Base-by-base conservation (phyloP, 2,113 vertebrate species). In the Lampris incognitus region DNA sequence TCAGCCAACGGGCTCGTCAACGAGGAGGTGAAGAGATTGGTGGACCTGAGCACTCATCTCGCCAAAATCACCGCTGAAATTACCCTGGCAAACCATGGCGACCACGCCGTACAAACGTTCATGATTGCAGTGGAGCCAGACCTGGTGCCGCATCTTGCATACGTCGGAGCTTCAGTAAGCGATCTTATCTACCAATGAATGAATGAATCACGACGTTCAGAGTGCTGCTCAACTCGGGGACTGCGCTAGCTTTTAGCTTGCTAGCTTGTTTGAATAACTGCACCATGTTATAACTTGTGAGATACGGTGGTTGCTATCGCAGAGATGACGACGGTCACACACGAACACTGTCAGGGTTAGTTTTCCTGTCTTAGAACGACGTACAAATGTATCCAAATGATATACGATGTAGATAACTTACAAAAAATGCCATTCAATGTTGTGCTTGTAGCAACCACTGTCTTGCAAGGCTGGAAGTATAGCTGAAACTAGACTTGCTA, bases 31-130 rank as follows among this genome's bases (percentile, higher is more conserved):
- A 95, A 95, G 88, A 95, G 97, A 74, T 95, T 95, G 0, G 92
- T 99, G 87, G 97, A 99, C 68, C 91, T 99, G 74, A 93, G 96
- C 89, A 95, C 96, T 36, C 98, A 99, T 87, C 89, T 99, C 68
- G 98, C 97, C 49, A 99, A 98, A 80, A 95, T 97, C 72, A 97
- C 96, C 49, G 88, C 95, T 9, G 97, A 98, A 81, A 91, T 98
- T 40, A 94, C 91, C 44, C 83, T 99, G 63, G 91, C 90, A 44
- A 97, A 98, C 72, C 80, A 94, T 13, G 92, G 95, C 1, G 50
- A 84, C 1, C 88, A 93, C 0, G 78, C 94, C 1, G 95, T 90
- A 9, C 67, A 94, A 1, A 76, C 91, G 73, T 98, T 98, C 86
- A 79, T 95, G 0, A 74, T 99, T 57, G 97, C 95, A 0, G 89